Base-by-base conservation (phyloP, 1,140 invertebrate species). In the Drosophila erecta region DNA sequence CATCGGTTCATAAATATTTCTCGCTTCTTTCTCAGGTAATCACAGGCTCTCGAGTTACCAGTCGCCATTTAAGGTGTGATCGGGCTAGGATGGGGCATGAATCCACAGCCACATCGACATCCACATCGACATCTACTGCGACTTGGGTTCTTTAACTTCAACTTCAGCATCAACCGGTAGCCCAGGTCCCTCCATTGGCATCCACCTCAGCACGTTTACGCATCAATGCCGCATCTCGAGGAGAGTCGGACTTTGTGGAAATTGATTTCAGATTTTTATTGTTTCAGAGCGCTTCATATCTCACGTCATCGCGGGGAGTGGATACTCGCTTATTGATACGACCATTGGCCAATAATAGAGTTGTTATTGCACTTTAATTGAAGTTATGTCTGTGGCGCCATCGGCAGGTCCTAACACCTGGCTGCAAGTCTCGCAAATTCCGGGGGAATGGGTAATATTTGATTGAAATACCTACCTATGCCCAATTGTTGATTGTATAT, bases 361-460 rank as follows among this genome's bases (percentile, higher is more conserved):
- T 83, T 90, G 86, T 90, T 90, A 90, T 86, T 90, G 86, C 60
- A 65, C 79, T 79, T 90, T 90, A 90, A 90, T 90, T 90, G 81
- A 89, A 87, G 69, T 41, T 50, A 57, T 69, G 55, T 62, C 20
- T 40, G 51, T 59, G 77, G 81, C 81, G 76, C 81, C 72, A 72
- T 65, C 38, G 58, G 41, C 53, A 54, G 49, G 58, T 44, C 12
- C 11, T n/a, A 49, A 75, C 79, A 71, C 69, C 59, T 30, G 33
- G 20, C 67, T 30, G 40, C 69, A 70, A 37, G 54, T 37, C 50
- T 41, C 35, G 35, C 12, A 15, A 56, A 55, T 14, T 20, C 37
- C 14, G 0, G 8, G 30, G 30, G 30, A 8, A 30, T 10, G 30
- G 8, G 8, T 30, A 30, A 10, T 30, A 10, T 8, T 10, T 30